These are phyloP conservation scores for Abrostola tripartita DNA, from an alignment of 2,888 invertebrate species.

Conservation along the genomic window DNA sequence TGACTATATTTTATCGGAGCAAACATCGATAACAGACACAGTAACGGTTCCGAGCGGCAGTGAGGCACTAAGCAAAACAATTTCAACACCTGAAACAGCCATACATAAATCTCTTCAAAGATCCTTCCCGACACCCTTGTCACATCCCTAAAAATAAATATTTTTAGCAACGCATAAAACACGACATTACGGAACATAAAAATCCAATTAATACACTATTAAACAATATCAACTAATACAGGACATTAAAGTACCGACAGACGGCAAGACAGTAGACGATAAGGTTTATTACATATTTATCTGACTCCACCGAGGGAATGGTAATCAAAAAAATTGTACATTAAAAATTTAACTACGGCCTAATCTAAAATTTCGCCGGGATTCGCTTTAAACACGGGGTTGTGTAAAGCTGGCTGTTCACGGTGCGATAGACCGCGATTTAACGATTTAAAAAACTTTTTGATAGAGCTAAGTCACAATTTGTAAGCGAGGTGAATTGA, in stretches of 20 bases:
- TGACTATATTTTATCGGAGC: too few relatives aligned
- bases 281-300: slow-evolving; percentile 68
- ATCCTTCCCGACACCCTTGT: not conserved
- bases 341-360: slow-evolving; percentile 78
- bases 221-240: slow-evolving; percentile 69
- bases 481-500: too few relatives aligned
- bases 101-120: not conserved
- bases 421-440: slow-evolving; percentile 21
- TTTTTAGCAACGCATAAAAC: slow-evolving; percentile 50
- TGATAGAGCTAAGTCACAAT: not conserved
- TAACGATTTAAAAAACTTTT: not conserved
- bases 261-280: slow-evolving; percentile 57
- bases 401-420: slow-evolving; percentile 61
- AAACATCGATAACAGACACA: too few relatives aligned
- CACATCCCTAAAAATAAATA: not conserved
- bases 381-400: slow-evolving; percentile 71
- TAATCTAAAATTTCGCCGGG: slow-evolving; percentile 84
- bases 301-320: slow-evolving; percentile 52
- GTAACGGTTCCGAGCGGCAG: too few relatives aligned
- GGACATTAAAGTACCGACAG: slow-evolving; percentile 49
- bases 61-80: too few relatives aligned
- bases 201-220: slow-evolving; percentile 77
- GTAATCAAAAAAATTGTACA: slow-evolving; percentile 69
- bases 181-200: slow-evolving; percentile 68
- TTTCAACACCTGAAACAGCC: not conserved